A percentile compares a stretch with the other conserved stretches of the same genome.
Evolutionary conservation across 2,797 vertebrate genomes (phyloP).

Genomic region (Gymnothorax javanicus): DNA sequence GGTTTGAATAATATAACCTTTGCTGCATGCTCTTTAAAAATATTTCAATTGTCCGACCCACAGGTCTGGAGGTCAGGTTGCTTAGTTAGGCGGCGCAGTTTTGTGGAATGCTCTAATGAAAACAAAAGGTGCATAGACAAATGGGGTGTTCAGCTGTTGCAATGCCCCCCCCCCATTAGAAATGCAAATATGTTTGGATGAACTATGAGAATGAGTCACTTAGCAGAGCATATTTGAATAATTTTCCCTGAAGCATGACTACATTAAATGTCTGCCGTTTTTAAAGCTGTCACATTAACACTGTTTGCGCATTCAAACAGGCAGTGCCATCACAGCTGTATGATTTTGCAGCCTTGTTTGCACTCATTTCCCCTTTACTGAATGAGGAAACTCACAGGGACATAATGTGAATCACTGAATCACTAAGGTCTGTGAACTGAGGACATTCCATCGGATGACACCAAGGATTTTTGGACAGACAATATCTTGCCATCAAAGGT

Average conservation of each 20-base stretch:
- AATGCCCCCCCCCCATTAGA: constrained; percentile 2
- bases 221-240: constrained; percentile 12
- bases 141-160: constrained; percentile 17
- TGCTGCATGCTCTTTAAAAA: background rate
- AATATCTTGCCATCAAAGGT: background rate
- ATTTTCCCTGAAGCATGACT: constrained; percentile 15
- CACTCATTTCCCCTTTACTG: background rate
- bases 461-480: constrained; percentile 27
- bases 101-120: background rate
- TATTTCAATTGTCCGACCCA: constrained; percentile 20
- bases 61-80: constrained; percentile 3
- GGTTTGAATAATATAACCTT: constrained; percentile 22
- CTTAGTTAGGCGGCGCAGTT: background rate
- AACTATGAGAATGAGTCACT: constrained; percentile 15
- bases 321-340: background rate
- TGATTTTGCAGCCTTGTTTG: background rate
- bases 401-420: constrained; percentile 8
- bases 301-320: background rate
- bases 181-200: constrained; percentile 32
- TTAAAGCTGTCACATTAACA: background rate
- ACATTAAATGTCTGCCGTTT: constrained; percentile 10
- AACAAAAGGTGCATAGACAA: background rate
- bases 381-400: background rate
- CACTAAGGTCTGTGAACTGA: background rate
- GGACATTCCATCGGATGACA: constrained; percentile 24